These are phyloP conservation scores for Acanthiza pusilla DNA, from an alignment of 2,797 vertebrate species.

Conservation along the genomic window DNA sequence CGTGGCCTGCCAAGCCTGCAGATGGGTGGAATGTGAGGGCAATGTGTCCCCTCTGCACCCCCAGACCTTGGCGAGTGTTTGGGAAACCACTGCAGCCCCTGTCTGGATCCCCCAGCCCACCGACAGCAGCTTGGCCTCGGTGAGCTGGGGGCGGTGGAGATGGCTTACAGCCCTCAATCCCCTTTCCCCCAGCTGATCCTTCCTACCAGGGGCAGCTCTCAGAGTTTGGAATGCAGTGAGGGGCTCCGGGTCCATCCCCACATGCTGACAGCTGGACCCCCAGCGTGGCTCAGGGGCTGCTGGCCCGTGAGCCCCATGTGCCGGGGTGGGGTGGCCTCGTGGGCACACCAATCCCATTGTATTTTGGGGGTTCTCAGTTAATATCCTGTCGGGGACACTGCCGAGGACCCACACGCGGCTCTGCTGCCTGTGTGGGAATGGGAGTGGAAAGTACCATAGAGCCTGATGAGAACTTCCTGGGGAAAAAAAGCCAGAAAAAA, in stretches of 20 bases:
- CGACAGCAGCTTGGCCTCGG: rapidly evolving
- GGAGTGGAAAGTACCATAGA: neutral
- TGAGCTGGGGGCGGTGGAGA: rapidly evolving
- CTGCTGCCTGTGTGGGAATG: neutral
- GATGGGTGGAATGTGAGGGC: neutral
- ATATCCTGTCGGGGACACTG: neutral
- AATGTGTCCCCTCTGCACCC: neutral
- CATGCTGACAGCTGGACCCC: rapidly evolving
- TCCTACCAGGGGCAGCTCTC: neutral
- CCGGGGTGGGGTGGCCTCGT: rapidly evolving
- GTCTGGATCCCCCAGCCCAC: neutral
- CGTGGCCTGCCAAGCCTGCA: neutral
- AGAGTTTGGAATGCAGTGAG: rapidly evolving
- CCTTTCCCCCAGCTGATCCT: neutral
- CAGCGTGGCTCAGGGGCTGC: rapidly evolving
- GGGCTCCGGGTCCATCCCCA: rapidly evolving
- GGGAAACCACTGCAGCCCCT: neutral
- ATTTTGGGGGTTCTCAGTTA: neutral
- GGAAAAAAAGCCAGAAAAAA: neutral
- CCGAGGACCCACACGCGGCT: neutral
- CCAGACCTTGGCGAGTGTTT: rapidly evolving
- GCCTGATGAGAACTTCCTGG: neutral
- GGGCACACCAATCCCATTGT: rapidly evolving
- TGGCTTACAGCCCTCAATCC: neutral
- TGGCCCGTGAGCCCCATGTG: rapidly evolving